Evolutionary conservation across 1,140 invertebrate genomes (phyloP).

Genomic region (Zophobas morio): DNA sequence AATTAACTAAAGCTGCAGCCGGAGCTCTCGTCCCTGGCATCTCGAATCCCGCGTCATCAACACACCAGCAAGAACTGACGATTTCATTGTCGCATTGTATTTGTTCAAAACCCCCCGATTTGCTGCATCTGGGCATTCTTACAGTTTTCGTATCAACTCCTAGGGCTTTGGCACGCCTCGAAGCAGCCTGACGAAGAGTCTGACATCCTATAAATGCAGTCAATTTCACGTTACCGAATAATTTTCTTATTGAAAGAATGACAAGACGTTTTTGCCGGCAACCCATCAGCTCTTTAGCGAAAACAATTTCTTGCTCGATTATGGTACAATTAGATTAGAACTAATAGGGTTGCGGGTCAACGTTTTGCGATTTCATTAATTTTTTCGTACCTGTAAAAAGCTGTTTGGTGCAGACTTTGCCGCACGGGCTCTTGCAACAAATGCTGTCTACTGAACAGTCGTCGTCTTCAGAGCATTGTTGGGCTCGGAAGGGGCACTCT

Average conservation of each 20-base stretch:
- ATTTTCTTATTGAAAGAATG: background rate
- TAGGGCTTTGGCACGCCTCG: conserved; percentile 75
- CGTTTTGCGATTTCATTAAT: background rate
- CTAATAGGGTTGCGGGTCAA: background rate
- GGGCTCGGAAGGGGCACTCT: conserved; percentile 66
- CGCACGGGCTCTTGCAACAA: conserved; percentile 68
- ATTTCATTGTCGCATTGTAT: conserved; percentile 82
- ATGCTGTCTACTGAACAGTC: conserved; percentile 66
- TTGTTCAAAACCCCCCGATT: conserved; percentile 81
- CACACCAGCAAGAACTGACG: conserved; percentile 84
- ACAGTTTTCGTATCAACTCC: conserved; percentile 70
- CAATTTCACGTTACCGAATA: conserved; percentile 5
- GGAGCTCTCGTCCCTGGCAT: conserved; percentile 81
- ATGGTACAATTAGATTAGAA: background rate
- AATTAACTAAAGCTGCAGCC: conserved; percentile 77
- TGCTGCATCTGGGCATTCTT: conserved; percentile 78
- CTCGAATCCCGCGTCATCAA: conserved; percentile 84
- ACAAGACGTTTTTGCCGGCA: background rate
- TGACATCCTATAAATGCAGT: conserved; percentile 74
- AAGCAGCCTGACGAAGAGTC: conserved; percentile 75
- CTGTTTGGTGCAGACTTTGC: conserved; percentile 68
- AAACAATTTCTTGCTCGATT: conserved; percentile 14
- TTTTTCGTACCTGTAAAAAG: conserved; percentile 65
- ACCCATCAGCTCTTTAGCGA: background rate
- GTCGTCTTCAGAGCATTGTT: conserved; percentile 63